Percentiles rank a stretch among this genome's conserved stretches.
Evolutionary conservation across 2,113 vertebrate species (phyloP).

Genomic region (Strix aluco): DNA sequence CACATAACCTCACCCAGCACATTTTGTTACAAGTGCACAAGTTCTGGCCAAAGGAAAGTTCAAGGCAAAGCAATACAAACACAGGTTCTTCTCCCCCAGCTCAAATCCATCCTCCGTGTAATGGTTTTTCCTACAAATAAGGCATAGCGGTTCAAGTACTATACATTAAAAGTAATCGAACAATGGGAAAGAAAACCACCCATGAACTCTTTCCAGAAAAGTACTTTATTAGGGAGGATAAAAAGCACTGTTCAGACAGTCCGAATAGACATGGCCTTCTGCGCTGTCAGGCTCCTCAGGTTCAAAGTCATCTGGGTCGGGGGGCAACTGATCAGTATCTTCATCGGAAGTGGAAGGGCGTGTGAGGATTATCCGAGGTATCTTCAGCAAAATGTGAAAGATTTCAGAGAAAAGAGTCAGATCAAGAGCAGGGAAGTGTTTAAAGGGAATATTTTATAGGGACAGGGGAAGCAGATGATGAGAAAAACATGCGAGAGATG

Average conservation of each 20-base stretch:
- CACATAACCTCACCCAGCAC: not conserved
- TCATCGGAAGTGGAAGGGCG: constrained; percentile 86
- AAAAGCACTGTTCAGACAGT: constrained; percentile 74
- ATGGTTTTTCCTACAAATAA: constrained; percentile 12
- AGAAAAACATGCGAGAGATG: not conserved
- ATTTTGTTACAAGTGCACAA: not conserved
- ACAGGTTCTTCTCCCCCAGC: not conserved
- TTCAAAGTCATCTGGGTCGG: constrained; percentile 60
- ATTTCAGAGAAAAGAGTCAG: not conserved
- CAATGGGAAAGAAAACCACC: not conserved
- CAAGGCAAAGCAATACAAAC: constrained; percentile 18
- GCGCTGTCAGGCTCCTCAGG: constrained; percentile 30
- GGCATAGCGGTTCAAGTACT: constrained; percentile 26
- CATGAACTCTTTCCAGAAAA: not conserved
- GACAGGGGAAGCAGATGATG: not conserved
- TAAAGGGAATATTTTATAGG: not conserved
- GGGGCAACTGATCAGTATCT: constrained; percentile 75
- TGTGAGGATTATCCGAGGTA: constrained; percentile 85
- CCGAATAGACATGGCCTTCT: constrained; percentile 37
- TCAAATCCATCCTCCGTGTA: not conserved
- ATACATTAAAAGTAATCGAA: not conserved
- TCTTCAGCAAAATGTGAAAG: constrained; percentile 66
- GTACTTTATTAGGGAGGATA: constrained; percentile 68
- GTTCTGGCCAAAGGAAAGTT: not conserved
- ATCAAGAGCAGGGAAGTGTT: not conserved